These are phyloP conservation scores for Drosophila longiperda DNA, from an alignment of 2,888 invertebrate genomes.

Conservation along the genomic window DNA sequence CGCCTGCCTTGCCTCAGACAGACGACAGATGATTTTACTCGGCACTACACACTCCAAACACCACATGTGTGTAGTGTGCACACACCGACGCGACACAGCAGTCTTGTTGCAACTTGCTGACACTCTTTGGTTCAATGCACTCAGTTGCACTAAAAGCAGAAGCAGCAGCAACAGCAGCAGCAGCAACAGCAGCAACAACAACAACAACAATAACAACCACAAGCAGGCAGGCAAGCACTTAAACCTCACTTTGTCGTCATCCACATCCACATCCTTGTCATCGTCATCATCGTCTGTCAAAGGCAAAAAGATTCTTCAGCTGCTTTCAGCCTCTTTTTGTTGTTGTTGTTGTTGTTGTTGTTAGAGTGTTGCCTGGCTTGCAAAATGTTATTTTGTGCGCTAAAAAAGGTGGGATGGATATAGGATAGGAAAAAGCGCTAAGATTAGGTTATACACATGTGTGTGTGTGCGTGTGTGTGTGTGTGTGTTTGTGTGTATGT, in stretches of 20 bases:
- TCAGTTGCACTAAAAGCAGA: conserved; percentile 51
- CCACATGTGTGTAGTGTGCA: background rate
- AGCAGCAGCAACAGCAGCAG: conserved; percentile 16
- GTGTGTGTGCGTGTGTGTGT: background rate
- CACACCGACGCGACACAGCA: background rate
- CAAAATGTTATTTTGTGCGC: conserved; percentile 31
- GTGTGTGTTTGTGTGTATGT: background rate
- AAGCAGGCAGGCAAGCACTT: conserved; percentile 42
- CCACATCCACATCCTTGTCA: conserved; percentile 52
- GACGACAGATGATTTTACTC: conserved; percentile 45
- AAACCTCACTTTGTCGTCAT: conserved; percentile 60
- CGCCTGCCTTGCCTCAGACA: conserved; percentile 22
- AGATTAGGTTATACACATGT: background rate
- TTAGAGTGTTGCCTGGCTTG: conserved; percentile 41
- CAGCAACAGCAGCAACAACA: conserved; percentile 5
- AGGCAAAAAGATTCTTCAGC: conserved; percentile 51
- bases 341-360: conserved; percentile 21
- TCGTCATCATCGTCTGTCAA: conserved; percentile 42
- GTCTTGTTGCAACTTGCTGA: conserved; percentile 23
- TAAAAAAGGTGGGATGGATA: background rate
- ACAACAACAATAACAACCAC: too few species aligned
- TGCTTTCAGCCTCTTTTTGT: conserved; percentile 19
- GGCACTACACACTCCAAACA: conserved; percentile 10
- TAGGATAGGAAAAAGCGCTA: background rate
- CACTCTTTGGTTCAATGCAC: conserved; percentile 55